phyloP scores from a whole-genome alignment of 2,113 vertebrate genomes.

The Platanista minor region DNA sequence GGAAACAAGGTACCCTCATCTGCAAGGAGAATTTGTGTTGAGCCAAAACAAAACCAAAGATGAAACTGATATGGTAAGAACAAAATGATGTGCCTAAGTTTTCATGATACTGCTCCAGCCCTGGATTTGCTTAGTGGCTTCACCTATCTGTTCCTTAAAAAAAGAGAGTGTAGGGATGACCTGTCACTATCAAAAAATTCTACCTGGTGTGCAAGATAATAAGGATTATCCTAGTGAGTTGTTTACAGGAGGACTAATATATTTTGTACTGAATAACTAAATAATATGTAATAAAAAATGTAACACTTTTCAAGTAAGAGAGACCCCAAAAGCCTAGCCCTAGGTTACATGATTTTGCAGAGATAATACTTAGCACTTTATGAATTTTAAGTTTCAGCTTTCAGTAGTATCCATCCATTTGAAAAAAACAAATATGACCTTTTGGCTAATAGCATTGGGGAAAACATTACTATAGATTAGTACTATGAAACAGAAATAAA shows the following conservation, averaged over 20 bases:
- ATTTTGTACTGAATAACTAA: not conserved
- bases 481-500: not conserved
- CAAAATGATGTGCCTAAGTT: not conserved
- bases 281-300: not conserved
- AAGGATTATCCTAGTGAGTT: not conserved
- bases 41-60: not conserved
- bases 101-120: not conserved
- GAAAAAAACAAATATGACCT: not conserved
- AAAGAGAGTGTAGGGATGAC: not conserved
- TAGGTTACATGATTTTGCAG: not conserved
- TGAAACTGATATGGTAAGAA: not conserved
- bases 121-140: not conserved
- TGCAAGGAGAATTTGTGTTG: not conserved
- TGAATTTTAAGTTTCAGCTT: slow-evolving; percentile 2
- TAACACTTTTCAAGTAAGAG: not conserved
- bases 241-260: not conserved
- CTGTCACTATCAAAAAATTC: not conserved
- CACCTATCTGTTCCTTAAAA: not conserved
- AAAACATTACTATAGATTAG: slow-evolving; percentile 15
- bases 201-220: not conserved
- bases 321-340: not conserved
- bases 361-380: not conserved
- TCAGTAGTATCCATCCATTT: not conserved
- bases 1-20: not conserved
- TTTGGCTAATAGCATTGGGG: not conserved